Base-by-base conservation (phyloP, 1,140 invertebrate genomes). In the Aphidius ervi region DNA sequence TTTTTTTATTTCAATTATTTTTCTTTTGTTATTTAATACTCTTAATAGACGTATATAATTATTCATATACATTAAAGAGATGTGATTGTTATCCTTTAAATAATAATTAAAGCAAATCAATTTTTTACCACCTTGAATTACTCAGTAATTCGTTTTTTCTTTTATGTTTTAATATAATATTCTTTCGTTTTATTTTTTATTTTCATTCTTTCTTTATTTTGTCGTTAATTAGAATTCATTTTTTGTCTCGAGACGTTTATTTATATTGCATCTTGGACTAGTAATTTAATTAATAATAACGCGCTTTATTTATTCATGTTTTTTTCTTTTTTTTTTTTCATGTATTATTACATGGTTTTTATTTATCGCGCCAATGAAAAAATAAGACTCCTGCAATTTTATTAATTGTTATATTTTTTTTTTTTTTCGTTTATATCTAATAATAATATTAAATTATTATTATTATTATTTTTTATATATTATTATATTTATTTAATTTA, bases 391-490 rank as follows among this genome's bases (percentile, higher is more conserved):
- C 48, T 50, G n/a, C 57, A 50, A 9, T n/a, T 46, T n/a, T 37
- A 58, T 63, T 58, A 50, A 56, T 62, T 62, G 49, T 46, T 20
- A 53, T 50, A 50, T 62, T 53, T 48, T 56, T 49, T 61, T 54
- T 47, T 52, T 53, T 52, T 52, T 56, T 46, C 20, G 41, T 61
- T 56, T 45, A 61, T 42, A 56, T 60, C 46, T 52, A 49, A 41
- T 50, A 59, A 50, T 52, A 41, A 41, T 23, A 56, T 61, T 61
- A 20, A 23, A 37, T 52, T 37, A 54, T 61, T 46, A 54, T 55
- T 23, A 55, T 46, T 55, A 9, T n/a, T 59, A n/a, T 53, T 40
- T 16, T 16, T 0, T 52, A 42, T 39, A 46, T 45, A 41, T 41
- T 42, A 54, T 37, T 48, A 55, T 53, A 45, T 46, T 54, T 37